Base-by-base conservation (phyloP, 2,888 invertebrate species). In the Chirona hameri region DNA sequence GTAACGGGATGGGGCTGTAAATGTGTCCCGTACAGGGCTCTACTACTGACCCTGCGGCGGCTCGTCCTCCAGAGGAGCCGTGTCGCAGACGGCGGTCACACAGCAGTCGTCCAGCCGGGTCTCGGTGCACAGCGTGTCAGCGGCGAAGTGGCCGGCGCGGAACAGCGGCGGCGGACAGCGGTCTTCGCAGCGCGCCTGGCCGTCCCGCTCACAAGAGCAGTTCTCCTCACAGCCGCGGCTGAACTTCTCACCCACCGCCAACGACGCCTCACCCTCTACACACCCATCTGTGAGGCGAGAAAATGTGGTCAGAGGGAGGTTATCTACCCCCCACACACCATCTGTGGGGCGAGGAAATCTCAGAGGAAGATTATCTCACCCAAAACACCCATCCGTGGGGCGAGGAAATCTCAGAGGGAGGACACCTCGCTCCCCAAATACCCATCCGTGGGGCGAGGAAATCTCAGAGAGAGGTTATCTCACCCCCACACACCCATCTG, bases 201-300 rank as follows among this genome's bases (percentile, higher is more conserved):
- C 85, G 81, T 83, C 83, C 15, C 82, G 82, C 55, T 81, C 57
- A 82, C 86, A 86, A 15, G 83, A 81, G 83, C 86, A 86, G 14
- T 82, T 82, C 81, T 84, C 81, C 46, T 85, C 85, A 76, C 86
- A 86, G 29, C 84, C 84, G 46, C 83, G 82, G 57, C 81, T 83
- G 84, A 85, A 86, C 52, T 83, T 83, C 48, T 83, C 84, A 9
- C 85, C 85, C 14, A 85, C 84, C 46, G 83, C 76, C 83, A 84
- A 83, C 24, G 85, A 84, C 29, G 82, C 72, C 81, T 86, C 85
- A 18, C 85, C 84, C 82, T 85, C 84, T 46, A 86, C 81, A 82
- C 87, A 87, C 9, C 87, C 87, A 83, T 86, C 87, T 87, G 84
- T 10, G 21, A 21, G 69, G 31, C 3, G 60, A 24, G 15, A 52